Evolutionary conservation across 1,140 invertebrate species (phyloP), one percentile per base, ranked within the genome.

Genomic region (Periplaneta americana): DNA sequence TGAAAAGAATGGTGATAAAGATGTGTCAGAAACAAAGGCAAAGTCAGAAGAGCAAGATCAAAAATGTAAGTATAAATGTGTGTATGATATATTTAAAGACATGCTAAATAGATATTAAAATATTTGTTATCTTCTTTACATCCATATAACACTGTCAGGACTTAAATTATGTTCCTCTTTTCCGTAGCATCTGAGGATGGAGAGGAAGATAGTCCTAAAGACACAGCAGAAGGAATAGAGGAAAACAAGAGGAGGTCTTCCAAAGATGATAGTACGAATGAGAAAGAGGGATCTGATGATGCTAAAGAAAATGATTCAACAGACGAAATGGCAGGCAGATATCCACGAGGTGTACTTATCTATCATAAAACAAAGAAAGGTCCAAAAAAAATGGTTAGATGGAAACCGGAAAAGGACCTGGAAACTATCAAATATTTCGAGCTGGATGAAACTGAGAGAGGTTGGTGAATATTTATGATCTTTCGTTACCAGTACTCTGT

Each of bases 371-470:
- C 86, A 34, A 85, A 91, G 83, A 93, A 92, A 86, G 94, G 93
- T 3, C 93, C 94, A 0, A 97, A 97, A 85, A 96, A 97, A 87
- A 91, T 90, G 83, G 93, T 99, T 4, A 85, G 87, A 81, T 99
- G 97, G 96, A 94, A 94, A 85, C 91, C 91, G 15, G 95, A 96
- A 83, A 89, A 91, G 13, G 93, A 97, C 79, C 88, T 98, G 28
- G 94, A 95, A 85, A 93, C 95, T 83, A 90, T 97, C 74, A 92
- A 94, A 84, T 97, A 94, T 86, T 99, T 99, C 87, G 96, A 98
- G 87, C 87, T 98, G 74, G 97, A 98, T 88, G 97, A 98, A 89
- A 98, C 94, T 6, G 97, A 98, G 89, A 92, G 97, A 86, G 90
- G 91, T 91, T 84, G 84, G 82, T 83, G 22, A 15, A 34, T 9